Evolutionary conservation across 2,113 vertebrate genomes (phyloP).

Genomic region (Pomatorhinus ruficollis): DNA sequence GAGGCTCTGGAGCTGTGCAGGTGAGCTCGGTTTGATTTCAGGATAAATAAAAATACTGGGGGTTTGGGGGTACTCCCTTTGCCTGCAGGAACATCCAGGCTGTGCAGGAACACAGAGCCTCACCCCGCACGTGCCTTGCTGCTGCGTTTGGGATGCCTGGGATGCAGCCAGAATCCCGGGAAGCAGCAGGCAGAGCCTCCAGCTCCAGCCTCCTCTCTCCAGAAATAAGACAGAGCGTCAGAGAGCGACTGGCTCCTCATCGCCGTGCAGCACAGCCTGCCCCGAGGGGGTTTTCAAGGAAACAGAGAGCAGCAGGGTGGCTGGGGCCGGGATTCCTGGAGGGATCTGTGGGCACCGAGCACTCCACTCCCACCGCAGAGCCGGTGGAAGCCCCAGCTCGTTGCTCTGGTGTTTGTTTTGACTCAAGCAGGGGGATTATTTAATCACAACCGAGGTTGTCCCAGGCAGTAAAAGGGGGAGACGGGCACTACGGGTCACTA

Average conservation of each 20-base stretch:
- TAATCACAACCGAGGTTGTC: not conserved
- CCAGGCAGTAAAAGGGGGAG: not conserved
- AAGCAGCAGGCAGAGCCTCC: not conserved
- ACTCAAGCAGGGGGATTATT: not conserved
- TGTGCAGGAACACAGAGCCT: not conserved
- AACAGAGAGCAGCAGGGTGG: not conserved
- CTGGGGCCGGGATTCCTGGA: not conserved
- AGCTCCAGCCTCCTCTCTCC: not conserved
- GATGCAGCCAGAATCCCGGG: not conserved
- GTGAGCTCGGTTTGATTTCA: not conserved
- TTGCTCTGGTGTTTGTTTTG: not conserved
- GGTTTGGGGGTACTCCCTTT: not conserved
- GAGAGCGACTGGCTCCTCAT: not conserved
- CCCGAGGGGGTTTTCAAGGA: not conserved
- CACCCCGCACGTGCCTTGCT: not conserved
- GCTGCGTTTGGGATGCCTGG: not conserved
- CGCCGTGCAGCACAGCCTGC: not conserved
- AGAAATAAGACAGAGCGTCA: not conserved
- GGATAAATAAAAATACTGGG: too few relatives aligned
- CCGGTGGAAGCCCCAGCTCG: not conserved
- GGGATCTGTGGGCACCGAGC: not conserved
- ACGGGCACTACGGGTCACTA: rapidly evolving
- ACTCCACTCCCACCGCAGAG: not conserved
- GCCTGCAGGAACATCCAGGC: not conserved
- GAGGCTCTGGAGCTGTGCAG: not conserved